phyloP scores from a whole-genome alignment of 2,797 vertebrate genomes.

The Myotis vivesi region DNA sequence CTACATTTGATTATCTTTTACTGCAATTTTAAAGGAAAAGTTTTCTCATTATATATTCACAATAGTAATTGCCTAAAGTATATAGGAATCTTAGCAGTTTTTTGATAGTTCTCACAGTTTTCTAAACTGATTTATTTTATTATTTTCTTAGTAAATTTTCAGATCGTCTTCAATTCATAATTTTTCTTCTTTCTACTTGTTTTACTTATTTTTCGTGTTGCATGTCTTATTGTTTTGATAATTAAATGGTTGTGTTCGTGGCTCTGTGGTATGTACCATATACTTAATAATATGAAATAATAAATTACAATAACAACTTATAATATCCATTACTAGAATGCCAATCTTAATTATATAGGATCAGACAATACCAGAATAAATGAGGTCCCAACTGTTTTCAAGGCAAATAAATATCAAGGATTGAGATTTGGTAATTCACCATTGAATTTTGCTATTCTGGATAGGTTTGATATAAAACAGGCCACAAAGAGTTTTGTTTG shows the following conservation, averaged over 20 bases:
- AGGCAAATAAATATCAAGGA: background rate
- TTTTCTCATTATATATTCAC: background rate
- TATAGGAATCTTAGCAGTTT: background rate
- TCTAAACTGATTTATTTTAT: background rate
- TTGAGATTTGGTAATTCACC: background rate
- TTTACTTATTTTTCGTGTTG: slow-evolving; percentile 23
- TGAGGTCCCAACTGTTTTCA: background rate
- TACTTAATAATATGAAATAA: background rate
- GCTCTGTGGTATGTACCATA: background rate
- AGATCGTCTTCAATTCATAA: background rate
- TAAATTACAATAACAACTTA: background rate
- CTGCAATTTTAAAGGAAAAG: slow-evolving; percentile 26
- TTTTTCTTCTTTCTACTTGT: slow-evolving; percentile 9
- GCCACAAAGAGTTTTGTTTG: background rate
- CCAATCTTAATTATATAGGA: background rate
- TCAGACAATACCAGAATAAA: background rate
- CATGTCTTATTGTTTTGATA: background rate
- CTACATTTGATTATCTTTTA: background rate
- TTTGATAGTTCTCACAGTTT: background rate
- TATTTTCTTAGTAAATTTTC: slow-evolving; percentile 21
- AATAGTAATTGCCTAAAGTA: background rate
- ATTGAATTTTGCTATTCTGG: background rate
- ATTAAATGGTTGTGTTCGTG: background rate
- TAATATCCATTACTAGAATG: background rate
- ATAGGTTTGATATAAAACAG: background rate